Percentiles rank a stretch among this genome's conserved stretches.
Conservation (phyloP, 2,888 invertebrate genomes). For the Pristionchus fissidentatus region DNA sequence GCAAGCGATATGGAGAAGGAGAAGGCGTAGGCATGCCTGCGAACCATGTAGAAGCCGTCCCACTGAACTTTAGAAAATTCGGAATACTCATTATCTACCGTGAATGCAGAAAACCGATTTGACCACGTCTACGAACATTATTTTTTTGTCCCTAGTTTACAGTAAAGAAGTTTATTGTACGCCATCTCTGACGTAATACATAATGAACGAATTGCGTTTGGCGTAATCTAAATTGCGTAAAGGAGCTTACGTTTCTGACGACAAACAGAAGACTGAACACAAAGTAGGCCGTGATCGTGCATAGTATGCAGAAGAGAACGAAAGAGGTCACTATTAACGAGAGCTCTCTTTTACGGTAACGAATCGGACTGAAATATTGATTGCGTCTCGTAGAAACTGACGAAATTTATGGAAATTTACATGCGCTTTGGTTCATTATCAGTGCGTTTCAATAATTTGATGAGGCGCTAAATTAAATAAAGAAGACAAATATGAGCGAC, state of each 20-base stretch:
- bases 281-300: not conserved
- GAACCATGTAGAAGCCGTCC: not conserved
- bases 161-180: too few species aligned
- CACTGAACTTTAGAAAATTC: not conserved
- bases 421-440: too few species aligned
- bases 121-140: too few species aligned
- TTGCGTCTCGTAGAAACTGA: too few species aligned
- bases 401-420: too few species aligned
- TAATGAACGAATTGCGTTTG: not conserved
- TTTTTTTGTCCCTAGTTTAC: too few species aligned
- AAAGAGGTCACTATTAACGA: conserved; percentile 2
- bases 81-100: too few species aligned
- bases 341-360: not conserved
- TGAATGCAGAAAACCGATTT: too few species aligned
- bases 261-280: conserved; percentile 32
- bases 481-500: not conserved
- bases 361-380: not conserved
- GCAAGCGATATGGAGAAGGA: not conserved
- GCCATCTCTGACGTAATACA: too few species aligned
- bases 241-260: not conserved
- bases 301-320: conserved; percentile 18
- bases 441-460: too few species aligned
- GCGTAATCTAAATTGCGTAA: too few species aligned
- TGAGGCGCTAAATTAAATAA: not conserved
- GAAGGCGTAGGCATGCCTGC: conserved; percentile 19